Evolutionary conservation across 2,888 invertebrate genomes (phyloP).

Genomic region (Callimorpha dominula): DNA sequence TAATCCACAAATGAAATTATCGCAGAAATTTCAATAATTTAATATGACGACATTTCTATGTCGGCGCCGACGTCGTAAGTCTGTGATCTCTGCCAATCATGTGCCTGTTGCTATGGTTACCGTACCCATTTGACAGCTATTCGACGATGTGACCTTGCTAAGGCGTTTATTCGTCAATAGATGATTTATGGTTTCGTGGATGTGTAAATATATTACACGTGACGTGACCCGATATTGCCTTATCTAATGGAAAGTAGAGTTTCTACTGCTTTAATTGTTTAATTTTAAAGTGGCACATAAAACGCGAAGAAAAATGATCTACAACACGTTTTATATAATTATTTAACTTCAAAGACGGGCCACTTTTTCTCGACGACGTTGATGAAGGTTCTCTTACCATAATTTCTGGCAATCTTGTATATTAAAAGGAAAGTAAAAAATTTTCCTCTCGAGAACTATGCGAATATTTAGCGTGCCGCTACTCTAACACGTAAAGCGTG

Average conservation of each 20-base stretch:
- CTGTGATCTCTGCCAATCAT: constrained; percentile 40
- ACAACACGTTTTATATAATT: too few species aligned
- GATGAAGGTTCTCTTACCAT: too few species aligned
- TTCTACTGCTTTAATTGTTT: not conserved
- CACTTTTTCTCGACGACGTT: too few species aligned
- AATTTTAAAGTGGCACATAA: too few species aligned
- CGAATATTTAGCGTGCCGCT: too few species aligned
- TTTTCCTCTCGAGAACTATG: too few species aligned
- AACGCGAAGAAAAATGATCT: too few species aligned
- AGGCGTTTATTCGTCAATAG: constrained; percentile 48
- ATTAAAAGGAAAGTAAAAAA: too few species aligned
- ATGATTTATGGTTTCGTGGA: constrained; percentile 28
- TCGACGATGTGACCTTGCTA: constrained; percentile 49
- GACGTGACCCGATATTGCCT: not conserved
- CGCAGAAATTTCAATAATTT: constrained; percentile 29
- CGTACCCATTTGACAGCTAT: constrained; percentile 39
- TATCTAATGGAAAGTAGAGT: not conserved
- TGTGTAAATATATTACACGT: constrained; percentile 8
- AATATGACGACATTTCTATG: constrained; percentile 36
- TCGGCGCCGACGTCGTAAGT: constrained; percentile 25
- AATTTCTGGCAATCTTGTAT: too few species aligned
- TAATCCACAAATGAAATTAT: constrained; percentile 9
- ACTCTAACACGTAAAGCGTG: too few species aligned
- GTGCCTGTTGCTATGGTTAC: constrained; percentile 51
- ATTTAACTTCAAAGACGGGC: too few species aligned